Percentiles rank a stretch among this genome's conserved stretches.
phyloP scores from a whole-genome alignment of 2,888 invertebrate species.

The Gisinianus flammeolus region DNA sequence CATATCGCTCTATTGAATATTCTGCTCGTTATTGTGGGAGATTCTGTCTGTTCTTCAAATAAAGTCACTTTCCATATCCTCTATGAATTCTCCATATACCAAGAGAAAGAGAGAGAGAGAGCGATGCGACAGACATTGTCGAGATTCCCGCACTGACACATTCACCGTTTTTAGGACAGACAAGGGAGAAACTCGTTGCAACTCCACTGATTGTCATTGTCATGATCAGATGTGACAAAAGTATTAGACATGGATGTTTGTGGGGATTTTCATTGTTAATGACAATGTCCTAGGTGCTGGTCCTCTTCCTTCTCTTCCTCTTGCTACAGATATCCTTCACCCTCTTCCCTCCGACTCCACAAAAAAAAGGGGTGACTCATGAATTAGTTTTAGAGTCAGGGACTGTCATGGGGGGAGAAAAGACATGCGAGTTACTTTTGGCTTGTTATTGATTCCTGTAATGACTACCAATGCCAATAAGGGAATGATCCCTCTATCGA shows the following conservation, averaged over 20 bases:
- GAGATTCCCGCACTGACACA: background rate
- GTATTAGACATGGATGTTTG: background rate
- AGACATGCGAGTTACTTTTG: background rate
- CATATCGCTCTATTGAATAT: too few species aligned
- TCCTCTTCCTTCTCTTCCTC: background rate
- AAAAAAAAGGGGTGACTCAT: background rate
- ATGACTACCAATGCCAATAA: background rate
- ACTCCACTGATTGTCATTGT: background rate
- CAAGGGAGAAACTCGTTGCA: too few species aligned
- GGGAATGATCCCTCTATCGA: background rate
- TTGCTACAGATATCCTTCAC: background rate
- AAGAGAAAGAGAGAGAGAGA: background rate
- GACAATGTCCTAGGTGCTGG: background rate
- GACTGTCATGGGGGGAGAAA: background rate
- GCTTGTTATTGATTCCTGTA: slow-evolving; percentile 16
- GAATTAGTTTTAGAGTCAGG: slow-evolving; percentile 8
- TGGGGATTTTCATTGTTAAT: background rate
- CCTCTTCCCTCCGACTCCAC: too few species aligned
- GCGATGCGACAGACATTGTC: background rate
- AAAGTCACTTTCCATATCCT: background rate
- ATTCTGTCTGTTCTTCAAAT: too few species aligned
- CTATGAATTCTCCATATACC: background rate
- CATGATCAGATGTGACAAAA: background rate
- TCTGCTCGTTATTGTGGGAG: too few species aligned
- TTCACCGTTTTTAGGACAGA: background rate